Conservation (phyloP, 2,113 vertebrate species). For the Chionodraco myersi region DNA sequence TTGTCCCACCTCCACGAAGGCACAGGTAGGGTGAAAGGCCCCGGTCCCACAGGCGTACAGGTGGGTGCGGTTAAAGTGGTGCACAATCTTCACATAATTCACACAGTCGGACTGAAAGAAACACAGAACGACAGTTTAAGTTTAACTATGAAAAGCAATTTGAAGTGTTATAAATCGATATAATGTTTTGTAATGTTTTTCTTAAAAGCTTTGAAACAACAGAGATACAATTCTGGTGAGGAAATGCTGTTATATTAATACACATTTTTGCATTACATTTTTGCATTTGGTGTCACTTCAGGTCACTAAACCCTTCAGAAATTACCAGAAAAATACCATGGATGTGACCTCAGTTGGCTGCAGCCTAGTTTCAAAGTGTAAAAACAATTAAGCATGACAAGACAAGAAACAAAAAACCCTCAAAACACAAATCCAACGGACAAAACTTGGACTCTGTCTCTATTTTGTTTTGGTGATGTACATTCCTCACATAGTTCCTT, state of each 20-base stretch:
- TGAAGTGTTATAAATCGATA: no score
- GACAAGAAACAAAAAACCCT: background rate
- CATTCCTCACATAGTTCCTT: slow-evolving; percentile 73
- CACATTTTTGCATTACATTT: background rate
- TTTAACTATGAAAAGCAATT: background rate
- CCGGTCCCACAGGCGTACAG: slow-evolving; percentile 94
- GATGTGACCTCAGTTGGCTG: background rate
- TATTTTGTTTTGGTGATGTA: slow-evolving; percentile 45
- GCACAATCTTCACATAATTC: slow-evolving; percentile 96
- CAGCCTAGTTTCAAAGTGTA: background rate
- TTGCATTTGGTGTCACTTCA: background rate
- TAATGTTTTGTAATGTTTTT: no score
- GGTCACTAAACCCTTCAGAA: background rate
- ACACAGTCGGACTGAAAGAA: slow-evolving; percentile 91
- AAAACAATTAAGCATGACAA: slow-evolving; percentile 1
- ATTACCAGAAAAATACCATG: background rate
- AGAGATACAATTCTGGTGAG: background rate
- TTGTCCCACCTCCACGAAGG: slow-evolving; percentile 91
- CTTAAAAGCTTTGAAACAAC: background rate
- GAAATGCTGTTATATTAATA: background rate
- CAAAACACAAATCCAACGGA: background rate
- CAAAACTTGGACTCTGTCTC: slow-evolving; percentile 13
- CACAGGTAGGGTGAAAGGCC: slow-evolving; percentile 95
- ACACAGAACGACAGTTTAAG: slow-evolving; percentile 12
- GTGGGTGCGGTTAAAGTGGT: slow-evolving; percentile 93